These are phyloP conservation scores for Tridacna crocea DNA, from an alignment of 2,888 invertebrate genomes.

Conservation along the genomic window DNA sequence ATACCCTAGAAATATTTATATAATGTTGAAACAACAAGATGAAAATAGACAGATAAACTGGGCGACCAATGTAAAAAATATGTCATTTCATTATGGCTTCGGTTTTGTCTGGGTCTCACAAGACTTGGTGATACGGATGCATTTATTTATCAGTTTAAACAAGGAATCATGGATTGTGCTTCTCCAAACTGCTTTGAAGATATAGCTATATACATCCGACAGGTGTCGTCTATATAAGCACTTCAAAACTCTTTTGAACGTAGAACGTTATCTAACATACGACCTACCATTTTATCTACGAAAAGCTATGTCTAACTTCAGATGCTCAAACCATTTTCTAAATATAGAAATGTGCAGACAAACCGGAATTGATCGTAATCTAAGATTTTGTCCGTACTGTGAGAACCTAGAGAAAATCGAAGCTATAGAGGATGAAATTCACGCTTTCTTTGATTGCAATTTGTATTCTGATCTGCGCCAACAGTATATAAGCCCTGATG, in stretches of 20 bases:
- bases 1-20: slow-evolving; percentile 32
- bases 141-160: slow-evolving; percentile 24
- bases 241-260: slow-evolving; percentile 30
- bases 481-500: background rate
- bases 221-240: slow-evolving; percentile 29
- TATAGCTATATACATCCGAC: slow-evolving; percentile 13
- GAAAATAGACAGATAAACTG: slow-evolving; percentile 21
- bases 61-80: slow-evolving; percentile 28
- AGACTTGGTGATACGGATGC: slow-evolving; percentile 21
- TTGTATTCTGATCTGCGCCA: background rate
- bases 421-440: slow-evolving; percentile 25
- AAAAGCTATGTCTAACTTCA: slow-evolving; percentile 24
- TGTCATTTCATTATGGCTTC: slow-evolving; percentile 29
- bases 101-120: slow-evolving; percentile 37
- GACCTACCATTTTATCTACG: slow-evolving; percentile 25
- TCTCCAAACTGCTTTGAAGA: slow-evolving; percentile 15
- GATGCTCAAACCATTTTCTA: slow-evolving; percentile 31
- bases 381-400: slow-evolving; percentile 22
- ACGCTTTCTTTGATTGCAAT: slow-evolving; percentile 19
- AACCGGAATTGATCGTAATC: background rate
- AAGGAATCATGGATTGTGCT: slow-evolving; percentile 21
- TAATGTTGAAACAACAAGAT: slow-evolving; percentile 22
- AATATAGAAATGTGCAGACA: slow-evolving; percentile 32
- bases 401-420: background rate
- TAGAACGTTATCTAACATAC: slow-evolving; percentile 25